Evolutionary conservation across 2,888 invertebrate genomes (phyloP).

Genomic region (Torymus aiolomorphi): DNA sequence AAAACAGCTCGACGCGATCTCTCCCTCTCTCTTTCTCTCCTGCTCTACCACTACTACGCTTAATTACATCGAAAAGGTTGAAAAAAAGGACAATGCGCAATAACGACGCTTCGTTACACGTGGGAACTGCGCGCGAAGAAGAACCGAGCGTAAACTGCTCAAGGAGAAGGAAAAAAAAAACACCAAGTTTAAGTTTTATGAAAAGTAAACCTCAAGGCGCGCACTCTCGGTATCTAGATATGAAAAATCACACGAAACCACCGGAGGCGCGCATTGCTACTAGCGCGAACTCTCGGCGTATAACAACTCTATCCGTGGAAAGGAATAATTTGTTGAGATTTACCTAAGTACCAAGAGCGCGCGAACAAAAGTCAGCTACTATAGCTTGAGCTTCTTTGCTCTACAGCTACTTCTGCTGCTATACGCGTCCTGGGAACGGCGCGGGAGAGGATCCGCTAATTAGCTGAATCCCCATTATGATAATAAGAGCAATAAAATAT

Average conservation of each 20-base stretch:
- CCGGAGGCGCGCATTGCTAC: not conserved
- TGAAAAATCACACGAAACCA: constrained; percentile 25
- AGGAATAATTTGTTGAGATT: constrained; percentile 39
- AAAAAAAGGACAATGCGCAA: not conserved
- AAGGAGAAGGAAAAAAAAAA: not conserved
- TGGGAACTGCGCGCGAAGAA: not conserved
- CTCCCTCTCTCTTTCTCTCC: too few species aligned
- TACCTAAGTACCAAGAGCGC: not conserved
- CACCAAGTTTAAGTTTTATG: not conserved
- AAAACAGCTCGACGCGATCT: too few species aligned
- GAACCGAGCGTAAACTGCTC: not conserved
- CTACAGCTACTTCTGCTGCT: too few species aligned
- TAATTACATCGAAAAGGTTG: not conserved
- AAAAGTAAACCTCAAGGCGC: constrained; percentile 1
- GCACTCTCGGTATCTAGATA: not conserved
- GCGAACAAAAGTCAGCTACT: not conserved
- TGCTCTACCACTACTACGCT: too few species aligned
- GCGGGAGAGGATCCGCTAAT: not conserved
- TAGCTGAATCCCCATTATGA: constrained; percentile 38
- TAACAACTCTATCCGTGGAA: constrained; percentile 34
- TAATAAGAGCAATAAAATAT: constrained; percentile 28
- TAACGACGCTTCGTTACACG: not conserved
- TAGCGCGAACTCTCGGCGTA: not conserved
- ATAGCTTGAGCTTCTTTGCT: too few species aligned
- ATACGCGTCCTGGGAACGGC: constrained; percentile 11